These are phyloP conservation scores for Chloroclystis v-ata DNA, from an alignment of 2,888 invertebrate genomes.

Conservation along the genomic window DNA sequence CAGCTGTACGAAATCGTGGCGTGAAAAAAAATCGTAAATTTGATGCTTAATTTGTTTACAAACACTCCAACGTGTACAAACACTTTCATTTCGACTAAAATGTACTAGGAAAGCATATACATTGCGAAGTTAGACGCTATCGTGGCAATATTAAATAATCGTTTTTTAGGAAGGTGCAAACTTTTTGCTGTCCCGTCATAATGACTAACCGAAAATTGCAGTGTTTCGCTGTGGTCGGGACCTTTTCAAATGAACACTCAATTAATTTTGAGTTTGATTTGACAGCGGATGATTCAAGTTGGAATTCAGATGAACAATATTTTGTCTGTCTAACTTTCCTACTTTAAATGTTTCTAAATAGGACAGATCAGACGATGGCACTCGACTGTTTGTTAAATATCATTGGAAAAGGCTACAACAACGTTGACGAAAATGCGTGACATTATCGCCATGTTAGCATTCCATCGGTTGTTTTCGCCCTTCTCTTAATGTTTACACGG, in stretches of 20 bases:
- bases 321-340: constrained; percentile 9
- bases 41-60: constrained; percentile 57
- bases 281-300: constrained; percentile 46
- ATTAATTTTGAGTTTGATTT: constrained; percentile 65
- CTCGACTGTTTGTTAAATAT: constrained; percentile 11
- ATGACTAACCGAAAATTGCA: constrained; percentile 63
- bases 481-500: constrained; percentile 20
- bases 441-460: constrained; percentile 26
- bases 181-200: constrained; percentile 67
- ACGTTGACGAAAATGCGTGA: constrained; percentile 9
- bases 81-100: constrained; percentile 5
- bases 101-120: constrained; percentile 14
- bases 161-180: constrained; percentile 55
- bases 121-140: constrained; percentile 9
- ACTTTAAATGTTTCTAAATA: constrained; percentile 11
- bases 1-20: constrained; percentile 54
- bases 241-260: constrained; percentile 53
- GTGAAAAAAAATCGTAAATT: constrained; percentile 51
- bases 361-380: constrained; percentile 6
- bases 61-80: constrained; percentile 39
- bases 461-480: constrained; percentile 35
- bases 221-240: constrained; percentile 49
- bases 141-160: constrained; percentile 55
- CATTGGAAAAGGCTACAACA: constrained; percentile 16
- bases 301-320: constrained; percentile 8